phyloP scores from a whole-genome alignment of 2,113 vertebrate genomes.

The Nycticebus coucang region DNA sequence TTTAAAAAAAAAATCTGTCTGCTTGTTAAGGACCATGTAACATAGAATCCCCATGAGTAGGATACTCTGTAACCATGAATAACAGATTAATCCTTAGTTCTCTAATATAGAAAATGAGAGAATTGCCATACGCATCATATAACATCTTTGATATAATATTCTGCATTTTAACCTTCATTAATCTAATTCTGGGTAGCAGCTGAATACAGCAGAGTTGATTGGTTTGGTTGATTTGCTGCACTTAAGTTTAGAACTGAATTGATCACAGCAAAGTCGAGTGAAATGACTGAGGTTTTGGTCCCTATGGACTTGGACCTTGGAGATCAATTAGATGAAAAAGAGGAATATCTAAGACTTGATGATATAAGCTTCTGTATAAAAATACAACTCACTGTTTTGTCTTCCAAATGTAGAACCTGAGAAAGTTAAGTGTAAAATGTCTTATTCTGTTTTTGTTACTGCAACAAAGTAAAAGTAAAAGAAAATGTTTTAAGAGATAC shows the following conservation, averaged over 20 bases:
- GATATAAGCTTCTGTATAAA: neutral
- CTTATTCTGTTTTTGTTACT: neutral
- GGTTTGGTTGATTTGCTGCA: neutral
- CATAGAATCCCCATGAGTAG: too few relatives aligned
- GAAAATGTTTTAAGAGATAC: neutral
- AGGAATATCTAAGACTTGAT: neutral
- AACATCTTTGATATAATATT: neutral
- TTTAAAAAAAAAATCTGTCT: too few relatives aligned
- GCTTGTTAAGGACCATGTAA: too few relatives aligned
- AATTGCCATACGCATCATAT: neutral
- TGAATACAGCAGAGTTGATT: neutral
- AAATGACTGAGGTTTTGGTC: neutral
- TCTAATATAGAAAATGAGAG: neutral
- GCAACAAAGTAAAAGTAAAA: neutral
- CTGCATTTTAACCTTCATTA: too few relatives aligned
- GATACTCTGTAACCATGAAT: too few relatives aligned
- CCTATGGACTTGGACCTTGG: neutral
- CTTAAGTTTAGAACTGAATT: neutral
- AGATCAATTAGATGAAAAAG: conserved; percentile 28
- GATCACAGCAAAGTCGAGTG: neutral
- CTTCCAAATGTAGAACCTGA: neutral
- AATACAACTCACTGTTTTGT: neutral
- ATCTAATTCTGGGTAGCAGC: neutral
- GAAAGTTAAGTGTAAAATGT: neutral
- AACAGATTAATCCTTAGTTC: neutral